Evolutionary conservation across 2,888 invertebrate genomes (phyloP).

Genomic region (Pilophorus perplexus): DNA sequence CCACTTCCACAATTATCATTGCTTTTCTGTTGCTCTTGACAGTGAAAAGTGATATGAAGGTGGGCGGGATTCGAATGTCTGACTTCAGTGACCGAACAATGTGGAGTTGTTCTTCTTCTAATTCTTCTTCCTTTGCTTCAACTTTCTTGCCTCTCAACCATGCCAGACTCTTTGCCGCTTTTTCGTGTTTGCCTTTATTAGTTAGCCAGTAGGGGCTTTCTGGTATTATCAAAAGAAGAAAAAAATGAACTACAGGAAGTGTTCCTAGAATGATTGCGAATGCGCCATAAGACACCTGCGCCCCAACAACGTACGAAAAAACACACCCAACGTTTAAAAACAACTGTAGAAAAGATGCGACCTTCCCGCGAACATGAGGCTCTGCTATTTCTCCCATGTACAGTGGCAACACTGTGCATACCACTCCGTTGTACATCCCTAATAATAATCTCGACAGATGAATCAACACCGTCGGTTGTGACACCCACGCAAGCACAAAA

Average conservation of each 20-base stretch:
- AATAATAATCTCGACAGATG: conserved; percentile 42
- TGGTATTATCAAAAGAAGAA: conserved; percentile 63
- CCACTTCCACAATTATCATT: conserved; percentile 45
- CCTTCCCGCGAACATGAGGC: conserved; percentile 58
- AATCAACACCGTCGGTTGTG: conserved; percentile 22
- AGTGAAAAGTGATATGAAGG: conserved; percentile 42
- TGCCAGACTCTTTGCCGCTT: conserved; percentile 60
- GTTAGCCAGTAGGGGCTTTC: conserved; percentile 65
- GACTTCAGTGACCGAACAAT: conserved; percentile 40
- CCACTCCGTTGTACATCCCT: conserved; percentile 56
- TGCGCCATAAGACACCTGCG: conserved; percentile 58
- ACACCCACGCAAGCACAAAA: conserved; percentile 61
- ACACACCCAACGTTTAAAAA: conserved; percentile 60
- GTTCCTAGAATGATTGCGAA: conserved; percentile 59
- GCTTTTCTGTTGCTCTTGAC: conserved; percentile 44
- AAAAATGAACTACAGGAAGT: conserved; percentile 58
- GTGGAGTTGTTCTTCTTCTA: conserved; percentile 55
- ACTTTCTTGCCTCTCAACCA: conserved; percentile 58
- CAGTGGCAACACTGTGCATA: conserved; percentile 74
- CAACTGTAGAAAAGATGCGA: conserved; percentile 60
- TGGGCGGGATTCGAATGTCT: conserved; percentile 43
- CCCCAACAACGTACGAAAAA: conserved; percentile 61
- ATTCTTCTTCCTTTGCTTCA: conserved; percentile 61
- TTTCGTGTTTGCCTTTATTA: conserved; percentile 56
- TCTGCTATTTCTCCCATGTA: conserved; percentile 75